Evolutionary conservation across 64 coral and sea anemone species (phyloP).

Genomic region (Pocillopora damicornis): DNA sequence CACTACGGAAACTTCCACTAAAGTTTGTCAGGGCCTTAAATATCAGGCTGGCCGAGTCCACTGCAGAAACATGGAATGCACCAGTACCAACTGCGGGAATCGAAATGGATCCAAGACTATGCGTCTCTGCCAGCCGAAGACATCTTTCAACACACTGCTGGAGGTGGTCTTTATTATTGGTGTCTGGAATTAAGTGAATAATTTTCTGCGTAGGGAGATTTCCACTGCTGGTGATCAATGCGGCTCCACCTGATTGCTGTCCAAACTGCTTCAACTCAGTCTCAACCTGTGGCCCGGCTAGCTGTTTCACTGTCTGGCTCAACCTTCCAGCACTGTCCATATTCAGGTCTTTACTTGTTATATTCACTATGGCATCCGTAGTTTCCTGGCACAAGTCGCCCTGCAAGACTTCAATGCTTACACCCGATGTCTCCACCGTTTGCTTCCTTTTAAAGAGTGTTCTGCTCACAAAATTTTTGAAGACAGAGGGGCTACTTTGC

Average conservation of each 20-base stretch:
- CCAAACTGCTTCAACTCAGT: not conserved
- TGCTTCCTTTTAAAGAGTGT: too few relatives aligned
- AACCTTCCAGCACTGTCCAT: conserved; percentile 58
- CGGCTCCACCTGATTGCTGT: conserved; percentile 1
- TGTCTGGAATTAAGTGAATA: conserved; percentile 1
- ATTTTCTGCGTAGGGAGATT: not conserved
- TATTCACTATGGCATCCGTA: conserved; percentile 23
- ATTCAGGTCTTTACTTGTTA: conserved; percentile 24
- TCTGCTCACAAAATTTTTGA: too few relatives aligned
- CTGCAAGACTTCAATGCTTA: conserved; percentile 7
- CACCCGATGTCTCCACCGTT: not conserved
- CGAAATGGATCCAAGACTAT: conserved; percentile 36
- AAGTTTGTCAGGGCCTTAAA: conserved; percentile 44
- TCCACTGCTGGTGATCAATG: not conserved
- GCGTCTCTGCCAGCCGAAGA: conserved; percentile 8
- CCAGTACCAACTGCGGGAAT: conserved; percentile 55
- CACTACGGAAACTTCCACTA: not conserved
- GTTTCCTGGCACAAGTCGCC: conserved; percentile 7
- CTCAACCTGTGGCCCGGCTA: conserved; percentile 1
- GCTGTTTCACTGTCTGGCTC: conserved; percentile 44
- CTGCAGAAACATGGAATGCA: conserved; percentile 6
- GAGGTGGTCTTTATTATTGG: not conserved
- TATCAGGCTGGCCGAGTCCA: conserved; percentile 39
- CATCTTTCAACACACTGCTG: conserved; percentile 49
- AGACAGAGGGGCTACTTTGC: not conserved